Percentiles rank a stretch among this genome's conserved stretches.
These are phyloP conservation scores for Diacarnus erythraeanus DNA, from an alignment of 37 sponge, comb jelly and placozoan species.

Conservation along the genomic window DNA sequence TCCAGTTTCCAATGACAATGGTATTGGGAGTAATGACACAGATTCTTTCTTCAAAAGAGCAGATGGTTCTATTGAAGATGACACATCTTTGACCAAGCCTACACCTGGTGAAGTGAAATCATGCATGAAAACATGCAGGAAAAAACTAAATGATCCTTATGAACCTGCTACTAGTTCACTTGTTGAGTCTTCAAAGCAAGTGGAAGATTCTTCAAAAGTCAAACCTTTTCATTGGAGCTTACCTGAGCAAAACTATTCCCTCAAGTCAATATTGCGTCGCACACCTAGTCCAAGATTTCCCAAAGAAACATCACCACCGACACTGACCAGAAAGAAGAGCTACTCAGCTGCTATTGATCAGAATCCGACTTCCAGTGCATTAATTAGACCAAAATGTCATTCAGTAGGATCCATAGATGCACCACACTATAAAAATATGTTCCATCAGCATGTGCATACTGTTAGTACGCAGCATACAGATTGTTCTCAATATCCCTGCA, in stretches of 20 bases:
- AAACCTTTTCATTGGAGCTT: too few species aligned
- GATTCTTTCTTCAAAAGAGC: too few species aligned
- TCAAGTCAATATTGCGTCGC: neutral
- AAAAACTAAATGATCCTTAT: too few species aligned
- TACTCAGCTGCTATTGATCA: neutral
- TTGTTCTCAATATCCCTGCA: neutral
- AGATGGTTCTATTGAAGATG: too few species aligned
- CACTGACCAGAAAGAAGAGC: neutral
- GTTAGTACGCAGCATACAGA: too few species aligned
- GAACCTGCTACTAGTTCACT: too few species aligned
- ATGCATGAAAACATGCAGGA: too few species aligned
- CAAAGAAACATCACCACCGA: neutral
- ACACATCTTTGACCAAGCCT: too few species aligned
- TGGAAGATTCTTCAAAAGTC: too few species aligned
- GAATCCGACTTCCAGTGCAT: neutral
- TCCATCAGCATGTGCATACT: neutral
- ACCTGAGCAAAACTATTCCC: too few species aligned
- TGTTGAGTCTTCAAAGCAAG: too few species aligned
- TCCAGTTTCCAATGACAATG: slow-evolving; percentile 15
- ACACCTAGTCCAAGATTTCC: neutral
- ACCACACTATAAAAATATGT: neutral
- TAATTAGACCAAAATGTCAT: neutral
- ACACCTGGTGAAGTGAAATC: too few species aligned
- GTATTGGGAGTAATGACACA: slow-evolving; percentile 1
- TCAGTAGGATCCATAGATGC: neutral